Evolutionary conservation across 2,113 vertebrate genomes (phyloP).

Genomic region (Nestor notabilis): DNA sequence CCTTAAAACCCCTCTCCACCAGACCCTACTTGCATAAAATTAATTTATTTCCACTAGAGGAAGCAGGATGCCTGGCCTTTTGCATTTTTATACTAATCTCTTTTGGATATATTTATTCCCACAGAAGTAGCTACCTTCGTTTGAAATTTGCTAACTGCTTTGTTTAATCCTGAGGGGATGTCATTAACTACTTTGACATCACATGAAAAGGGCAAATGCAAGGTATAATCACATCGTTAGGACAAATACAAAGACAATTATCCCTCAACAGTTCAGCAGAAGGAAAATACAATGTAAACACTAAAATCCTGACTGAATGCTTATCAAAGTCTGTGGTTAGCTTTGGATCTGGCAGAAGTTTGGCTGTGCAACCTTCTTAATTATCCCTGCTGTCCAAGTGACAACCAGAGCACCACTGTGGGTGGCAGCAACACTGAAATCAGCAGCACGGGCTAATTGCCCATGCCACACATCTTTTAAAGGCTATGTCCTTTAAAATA

Average conservation of each 20-base stretch:
- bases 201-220: background rate
- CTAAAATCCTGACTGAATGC: background rate
- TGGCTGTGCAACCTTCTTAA: background rate
- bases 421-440: background rate
- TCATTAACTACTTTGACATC: constrained; percentile 4
- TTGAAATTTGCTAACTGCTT: background rate
- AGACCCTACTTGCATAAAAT: background rate
- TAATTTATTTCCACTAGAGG: background rate
- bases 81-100: background rate
- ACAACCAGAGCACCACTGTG: background rate
- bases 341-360: background rate
- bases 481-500: background rate
- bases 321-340: background rate
- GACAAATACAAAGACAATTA: constrained; percentile 22
- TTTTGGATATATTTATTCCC: background rate
- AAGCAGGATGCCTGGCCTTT: background rate
- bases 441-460: background rate
- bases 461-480: background rate
- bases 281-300: constrained; percentile 2
- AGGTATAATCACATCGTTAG: background rate
- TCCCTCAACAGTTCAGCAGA: background rate
- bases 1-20: background rate
- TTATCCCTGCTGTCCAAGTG: background rate
- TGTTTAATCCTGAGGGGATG: background rate
- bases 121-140: background rate